These are phyloP conservation scores for Drosophila prosaltans DNA, from an alignment of 1,140 invertebrate species.

Conservation along the genomic window DNA sequence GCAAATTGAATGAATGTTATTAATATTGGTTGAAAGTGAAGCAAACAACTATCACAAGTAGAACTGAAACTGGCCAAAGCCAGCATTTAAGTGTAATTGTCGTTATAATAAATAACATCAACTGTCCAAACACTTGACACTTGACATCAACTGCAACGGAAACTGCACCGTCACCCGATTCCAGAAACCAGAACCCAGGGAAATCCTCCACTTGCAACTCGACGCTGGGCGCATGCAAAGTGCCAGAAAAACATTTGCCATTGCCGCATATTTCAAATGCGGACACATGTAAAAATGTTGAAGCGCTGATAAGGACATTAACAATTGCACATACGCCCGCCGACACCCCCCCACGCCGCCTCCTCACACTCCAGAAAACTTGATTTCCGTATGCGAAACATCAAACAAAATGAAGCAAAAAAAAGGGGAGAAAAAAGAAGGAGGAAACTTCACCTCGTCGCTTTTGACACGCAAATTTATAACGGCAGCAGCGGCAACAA, in stretches of 20 bases:
- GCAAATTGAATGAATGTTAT: conserved; percentile 56
- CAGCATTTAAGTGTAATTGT: conserved; percentile 64
- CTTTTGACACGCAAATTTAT: conserved; percentile 80
- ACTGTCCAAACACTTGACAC: conserved; percentile 76
- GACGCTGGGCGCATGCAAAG: conserved; percentile 67
- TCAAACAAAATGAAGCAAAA: conserved; percentile 50
- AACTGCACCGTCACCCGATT: conserved; percentile 43
- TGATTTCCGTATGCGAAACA: conserved; percentile 71
- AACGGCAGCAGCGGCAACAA: conserved; percentile 60
- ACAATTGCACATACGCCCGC: conserved; percentile 68
- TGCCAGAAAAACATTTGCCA: conserved; percentile 70
- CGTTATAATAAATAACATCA: conserved; percentile 81
- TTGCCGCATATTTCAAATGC: conserved; percentile 75
- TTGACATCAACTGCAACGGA: conserved; percentile 79
- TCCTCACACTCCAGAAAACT: background rate
- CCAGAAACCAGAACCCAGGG: conserved; percentile 1
- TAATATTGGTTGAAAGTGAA: conserved; percentile 7
- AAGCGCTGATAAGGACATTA: conserved; percentile 81
- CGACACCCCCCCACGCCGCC: background rate
- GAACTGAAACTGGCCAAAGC: conserved; percentile 30
- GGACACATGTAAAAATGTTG: conserved; percentile 80
- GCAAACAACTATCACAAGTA: conserved; percentile 20
- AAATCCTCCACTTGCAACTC: conserved; percentile 43
- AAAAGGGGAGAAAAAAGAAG: conserved; percentile 1
- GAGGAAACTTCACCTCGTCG: conserved; percentile 67